phyloP scores from a whole-genome alignment of 2,797 vertebrate species.

The Poecile montanus region DNA sequence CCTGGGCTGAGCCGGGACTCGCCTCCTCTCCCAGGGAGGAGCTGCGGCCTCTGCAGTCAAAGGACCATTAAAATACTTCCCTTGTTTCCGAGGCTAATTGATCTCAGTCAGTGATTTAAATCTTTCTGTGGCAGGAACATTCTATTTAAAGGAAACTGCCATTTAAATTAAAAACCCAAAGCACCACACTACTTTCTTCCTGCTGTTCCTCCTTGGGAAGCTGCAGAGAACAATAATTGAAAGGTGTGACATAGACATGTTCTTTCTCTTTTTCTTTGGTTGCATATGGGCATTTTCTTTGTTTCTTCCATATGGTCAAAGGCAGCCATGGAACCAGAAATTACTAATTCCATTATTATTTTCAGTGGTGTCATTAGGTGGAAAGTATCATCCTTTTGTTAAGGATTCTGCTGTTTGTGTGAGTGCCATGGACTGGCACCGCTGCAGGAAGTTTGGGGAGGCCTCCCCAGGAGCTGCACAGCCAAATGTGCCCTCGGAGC shows the following conservation, averaged over 20 bases:
- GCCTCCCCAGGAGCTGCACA: not conserved
- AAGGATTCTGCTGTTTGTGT: not conserved
- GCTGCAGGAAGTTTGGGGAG: not conserved
- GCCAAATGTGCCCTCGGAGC: not conserved
- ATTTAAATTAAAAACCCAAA: slow-evolving; percentile 59
- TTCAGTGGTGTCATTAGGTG: not conserved
- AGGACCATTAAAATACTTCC: slow-evolving; percentile 63
- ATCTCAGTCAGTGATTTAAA: slow-evolving; percentile 64
- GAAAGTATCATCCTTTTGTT: not conserved
- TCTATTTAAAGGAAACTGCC: slow-evolving; percentile 65
- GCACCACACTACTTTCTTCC: slow-evolving; percentile 22
- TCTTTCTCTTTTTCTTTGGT: not conserved
- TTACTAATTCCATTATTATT: not conserved
- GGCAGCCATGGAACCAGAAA: not conserved
- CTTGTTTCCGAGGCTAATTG: slow-evolving; percentile 63
- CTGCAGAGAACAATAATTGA: not conserved
- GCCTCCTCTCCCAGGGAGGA: not conserved
- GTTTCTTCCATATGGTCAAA: not conserved
- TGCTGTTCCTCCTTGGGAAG: slow-evolving; percentile 28
- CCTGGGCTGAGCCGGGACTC: not conserved
- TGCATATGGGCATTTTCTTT: not conserved
- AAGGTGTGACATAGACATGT: not conserved
- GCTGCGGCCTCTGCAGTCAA: slow-evolving; percentile 54
- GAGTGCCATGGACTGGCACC: accelerated
- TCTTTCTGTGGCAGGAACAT: slow-evolving; percentile 45